A percentile compares a stretch with the other conserved stretches of the same genome.
These are phyloP conservation scores for Alitta virens DNA, from an alignment of 2,888 invertebrate species.

Conservation along the genomic window DNA sequence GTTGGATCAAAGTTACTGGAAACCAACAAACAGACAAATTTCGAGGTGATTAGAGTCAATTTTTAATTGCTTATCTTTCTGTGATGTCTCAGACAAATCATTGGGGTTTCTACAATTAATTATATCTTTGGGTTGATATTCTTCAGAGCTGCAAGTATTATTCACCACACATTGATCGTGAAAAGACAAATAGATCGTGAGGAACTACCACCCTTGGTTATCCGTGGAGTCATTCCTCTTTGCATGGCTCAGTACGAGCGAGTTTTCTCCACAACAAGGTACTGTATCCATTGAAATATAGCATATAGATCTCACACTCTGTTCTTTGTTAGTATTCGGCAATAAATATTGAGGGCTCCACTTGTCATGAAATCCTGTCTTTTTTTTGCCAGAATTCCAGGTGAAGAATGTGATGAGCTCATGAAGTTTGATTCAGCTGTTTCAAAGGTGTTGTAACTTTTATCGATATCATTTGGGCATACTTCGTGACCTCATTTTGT, in stretches of 20 bases:
- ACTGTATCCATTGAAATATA: not conserved
- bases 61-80: too few relatives aligned
- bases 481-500: too few relatives aligned
- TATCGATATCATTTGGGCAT: too few relatives aligned
- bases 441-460: conserved; percentile 56
- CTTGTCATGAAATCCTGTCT: not conserved
- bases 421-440: conserved; percentile 54
- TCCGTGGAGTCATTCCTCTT: conserved; percentile 59
- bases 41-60: too few relatives aligned
- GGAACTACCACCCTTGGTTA: conserved; percentile 57
- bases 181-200: conserved; percentile 59
- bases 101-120: too few relatives aligned
- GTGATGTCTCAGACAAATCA: too few relatives aligned
- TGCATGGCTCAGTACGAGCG: conserved; percentile 61
- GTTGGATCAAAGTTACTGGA: conserved; percentile 59
- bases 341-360: too few relatives aligned
- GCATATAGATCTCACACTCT: too few relatives aligned
- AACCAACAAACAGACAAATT: conserved; percentile 52
- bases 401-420: conserved; percentile 57
- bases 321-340: too few relatives aligned
- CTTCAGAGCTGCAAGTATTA: conserved; percentile 55
- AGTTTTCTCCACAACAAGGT: conserved; percentile 59
- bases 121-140: too few relatives aligned
- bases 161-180: conserved; percentile 54
- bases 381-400: conserved; percentile 37